Base-by-base conservation (phyloP, 2,797 vertebrate species). In the Limosa lapponica region DNA sequence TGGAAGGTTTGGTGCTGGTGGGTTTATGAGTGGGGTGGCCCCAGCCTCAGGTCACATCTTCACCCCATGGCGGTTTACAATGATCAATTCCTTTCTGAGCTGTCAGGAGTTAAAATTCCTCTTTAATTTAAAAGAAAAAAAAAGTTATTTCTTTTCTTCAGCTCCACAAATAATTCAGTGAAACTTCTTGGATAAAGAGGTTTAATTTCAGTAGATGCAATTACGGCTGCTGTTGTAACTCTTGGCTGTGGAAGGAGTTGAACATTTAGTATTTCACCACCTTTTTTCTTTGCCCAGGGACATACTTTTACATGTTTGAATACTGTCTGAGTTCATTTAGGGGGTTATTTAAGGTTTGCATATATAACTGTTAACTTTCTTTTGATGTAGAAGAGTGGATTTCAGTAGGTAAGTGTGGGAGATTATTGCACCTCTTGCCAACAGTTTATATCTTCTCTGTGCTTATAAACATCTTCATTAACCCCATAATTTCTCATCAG, bases 61-160 rank as follows among this genome's bases (percentile, higher is more conserved):
- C n/a, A 7, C 6, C 8, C 36, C 1, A 0, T 57, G 43, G 18
- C 0, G 0, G 23, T 72, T 69, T 59, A 49, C n/a, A 52, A 11
- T 1, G 3, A 8, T 22, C 1, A 0, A 5, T 55, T 62, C 11
- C 28, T 43, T 81, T 77, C 64, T 3, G 24, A 67, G 23, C 24
- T 16, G 15, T 55, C 64, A 84, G 49, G 12, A 24, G 41, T 91
- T 87, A 48, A 81, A 90, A 64, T 61, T 70, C 30, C 10, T 51
- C 22, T 83, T 83, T 57, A 27, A 70, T 57, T 82, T 36, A 44
- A 41, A 78, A 43, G 20, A 11, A 51, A n/a, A n/a, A n/a, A 55
- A 54, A 36, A 13, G 18, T 34, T 1, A 20, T 85, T 46, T 58
- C 9, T 59, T 70, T 61, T 61, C 18, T 71, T 82, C 13, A 59